Base-by-base conservation (phyloP, 2,113 vertebrate species). In the Prinia subflava region DNA sequence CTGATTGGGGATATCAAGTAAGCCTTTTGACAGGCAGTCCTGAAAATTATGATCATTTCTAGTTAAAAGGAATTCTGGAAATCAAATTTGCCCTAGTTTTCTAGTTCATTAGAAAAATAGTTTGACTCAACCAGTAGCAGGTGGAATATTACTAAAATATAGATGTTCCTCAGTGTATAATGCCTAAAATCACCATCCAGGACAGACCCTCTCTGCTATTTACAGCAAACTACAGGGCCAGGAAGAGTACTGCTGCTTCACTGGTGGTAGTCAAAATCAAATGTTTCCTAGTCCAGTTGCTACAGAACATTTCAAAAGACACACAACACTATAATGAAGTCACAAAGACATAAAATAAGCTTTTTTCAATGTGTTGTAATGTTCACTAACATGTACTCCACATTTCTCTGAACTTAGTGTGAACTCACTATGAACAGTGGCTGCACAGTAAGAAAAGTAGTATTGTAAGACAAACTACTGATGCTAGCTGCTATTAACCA, bases 21-120 rank as follows among this genome's bases (percentile, higher is more conserved):
- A 95, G 73, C 60, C 63, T 97, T 97, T 76, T 92, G 89, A 96
- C 84, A 95, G 49, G 59, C 37, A 82, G 33, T 27, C 46, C 27
- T 92, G 83, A 70, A 94, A 94, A 83, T 79, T 21, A 86, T 62
- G 81, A 94, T 41, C 7, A 33, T 73, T 88, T 81, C 31, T 83
- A 52, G 52, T 73, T 79, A 74, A 93, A 89, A 75, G 15, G 31
- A 95, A 64, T 22, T 56, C 80, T 87, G 30, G 23, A 63, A 67
- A 12, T 68, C 31, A 86, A 75, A 85, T 82, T 87, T 84, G 2
- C 22, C 28, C 74, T 49, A 60, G 22, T 41, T 94, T 68, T 71
- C 20, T n/a, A 41, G 35, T 50, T 92, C 30, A 30, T 60, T 56
- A 69, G 37, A 42, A 67, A 77, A 78, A 42, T 15, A 79, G 11